Evolutionary conservation across 1,140 invertebrate species (phyloP).

Genomic region (Apis laboriosa): DNA sequence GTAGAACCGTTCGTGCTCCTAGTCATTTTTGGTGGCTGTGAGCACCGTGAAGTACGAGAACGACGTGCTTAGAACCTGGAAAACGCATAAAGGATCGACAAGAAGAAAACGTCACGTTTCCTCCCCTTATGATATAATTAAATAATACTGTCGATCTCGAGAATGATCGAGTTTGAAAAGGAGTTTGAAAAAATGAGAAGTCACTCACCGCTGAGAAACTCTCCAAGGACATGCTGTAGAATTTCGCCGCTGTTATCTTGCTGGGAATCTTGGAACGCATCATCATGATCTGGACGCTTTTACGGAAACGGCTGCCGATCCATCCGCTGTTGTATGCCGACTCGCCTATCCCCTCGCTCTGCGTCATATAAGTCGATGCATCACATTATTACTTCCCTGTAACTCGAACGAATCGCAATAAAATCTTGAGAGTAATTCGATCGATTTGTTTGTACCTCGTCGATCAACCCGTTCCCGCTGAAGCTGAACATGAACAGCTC

Average conservation of each 20-base stretch:
- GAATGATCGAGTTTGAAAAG: too few species aligned
- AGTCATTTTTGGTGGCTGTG: constrained; percentile 38
- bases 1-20: constrained; percentile 18
- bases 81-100: constrained; percentile 5
- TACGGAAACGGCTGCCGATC: constrained; percentile 43
- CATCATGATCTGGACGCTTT: constrained; percentile 64
- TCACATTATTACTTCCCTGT: constrained; percentile 21
- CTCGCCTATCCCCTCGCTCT: constrained; percentile 65
- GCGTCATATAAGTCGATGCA: constrained; percentile 6
- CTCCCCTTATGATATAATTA: too few species aligned
- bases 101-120: neutral
- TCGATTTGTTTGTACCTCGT: constrained; percentile 52
- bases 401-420: neutral
- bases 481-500: constrained; percentile 74
- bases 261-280: constrained; percentile 59
- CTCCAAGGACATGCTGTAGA: constrained; percentile 68
- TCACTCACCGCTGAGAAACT: constrained; percentile 63
- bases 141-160: neutral
- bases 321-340: constrained; percentile 64
- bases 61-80: constrained; percentile 70
- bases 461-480: constrained; percentile 67
- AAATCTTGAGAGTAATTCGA: neutral
- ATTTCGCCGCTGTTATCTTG: constrained; percentile 70
- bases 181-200: too few species aligned
- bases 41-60: constrained; percentile 73